A percentile compares a stretch with the other conserved stretches of the same genome.
Conservation (phyloP, 2,113 vertebrate genomes). For the Monopterus albus region DNA sequence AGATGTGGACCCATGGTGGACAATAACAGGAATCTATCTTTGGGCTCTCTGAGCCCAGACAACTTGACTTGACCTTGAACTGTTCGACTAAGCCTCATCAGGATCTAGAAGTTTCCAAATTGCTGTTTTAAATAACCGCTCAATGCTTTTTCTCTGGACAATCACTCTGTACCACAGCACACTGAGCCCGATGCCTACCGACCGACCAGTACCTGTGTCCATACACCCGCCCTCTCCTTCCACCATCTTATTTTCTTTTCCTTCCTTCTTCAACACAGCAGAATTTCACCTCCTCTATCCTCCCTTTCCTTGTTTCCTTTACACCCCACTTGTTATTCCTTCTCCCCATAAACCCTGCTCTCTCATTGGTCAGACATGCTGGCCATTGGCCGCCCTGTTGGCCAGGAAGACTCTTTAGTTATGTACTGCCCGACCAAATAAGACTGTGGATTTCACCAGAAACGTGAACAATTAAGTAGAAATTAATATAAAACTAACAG, state of each 20-base stretch:
- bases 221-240: slow-evolving; percentile 27
- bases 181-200: slow-evolving; percentile 78
- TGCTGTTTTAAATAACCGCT: slow-evolving; percentile 67
- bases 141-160: slow-evolving; percentile 77
- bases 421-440: slow-evolving; percentile 75
- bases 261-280: not conserved
- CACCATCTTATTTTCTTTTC: slow-evolving; percentile 7
- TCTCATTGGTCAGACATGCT: slow-evolving; percentile 57
- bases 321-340: slow-evolving; percentile 1
- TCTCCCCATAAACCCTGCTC: not conserved
- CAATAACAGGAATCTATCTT: not conserved
- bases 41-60: not conserved
- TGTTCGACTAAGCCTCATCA: slow-evolving; percentile 31
- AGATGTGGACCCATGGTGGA: not conserved
- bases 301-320: not conserved
- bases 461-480: slow-evolving; percentile 36
- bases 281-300: not conserved
- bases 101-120: slow-evolving; percentile 45
- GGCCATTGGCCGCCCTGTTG: slow-evolving; percentile 52
- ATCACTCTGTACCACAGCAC: slow-evolving; percentile 82
- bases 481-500: slow-evolving; percentile 32
- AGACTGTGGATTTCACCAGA: slow-evolving; percentile 72
- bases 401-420: slow-evolving; percentile 66
- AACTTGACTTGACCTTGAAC: slow-evolving; percentile 30
- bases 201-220: slow-evolving; percentile 78